These are phyloP conservation scores for Centruroides sculpturatus DNA, from an alignment of 1,140 invertebrate species.

Conservation along the genomic window DNA sequence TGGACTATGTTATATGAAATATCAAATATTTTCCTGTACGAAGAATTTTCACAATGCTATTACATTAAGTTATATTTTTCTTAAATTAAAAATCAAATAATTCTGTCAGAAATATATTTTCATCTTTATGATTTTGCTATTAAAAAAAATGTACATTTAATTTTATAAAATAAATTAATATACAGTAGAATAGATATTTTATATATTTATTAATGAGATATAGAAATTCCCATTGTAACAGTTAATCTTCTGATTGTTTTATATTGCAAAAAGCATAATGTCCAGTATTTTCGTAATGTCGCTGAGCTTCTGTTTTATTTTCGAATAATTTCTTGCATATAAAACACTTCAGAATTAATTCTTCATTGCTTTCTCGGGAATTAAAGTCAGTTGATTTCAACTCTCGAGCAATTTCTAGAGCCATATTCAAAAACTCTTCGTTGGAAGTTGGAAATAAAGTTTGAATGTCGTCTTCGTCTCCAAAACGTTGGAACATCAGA, in stretches of 20 bases:
- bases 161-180: too few relatives aligned
- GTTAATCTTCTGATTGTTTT: not conserved
- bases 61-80: too few relatives aligned
- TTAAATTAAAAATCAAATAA: too few relatives aligned
- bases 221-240: too few relatives aligned
- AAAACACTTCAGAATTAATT: constrained; percentile 68
- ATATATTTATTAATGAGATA: too few relatives aligned
- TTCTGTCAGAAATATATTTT: too few relatives aligned
- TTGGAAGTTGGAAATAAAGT: constrained; percentile 69
- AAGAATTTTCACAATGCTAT: too few relatives aligned
- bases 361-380: constrained; percentile 47
- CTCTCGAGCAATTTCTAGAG: constrained; percentile 66
- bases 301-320: constrained; percentile 61
- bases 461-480: constrained; percentile 42
- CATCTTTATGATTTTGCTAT: too few relatives aligned
- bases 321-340: constrained; percentile 55
- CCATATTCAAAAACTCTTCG: constrained; percentile 51
- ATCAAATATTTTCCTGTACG: too few relatives aligned
- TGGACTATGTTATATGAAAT: too few relatives aligned
- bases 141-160: too few relatives aligned
- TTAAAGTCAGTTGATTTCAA: constrained; percentile 43
- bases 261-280: constrained; percentile 68
- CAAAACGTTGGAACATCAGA: constrained; percentile 47
- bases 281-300: constrained; percentile 66
- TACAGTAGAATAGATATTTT: too few relatives aligned